Percentiles rank a stretch among this genome's conserved stretches.
phyloP scores from a whole-genome alignment of 2,113 vertebrate species.

The Delphinus delphis region DNA sequence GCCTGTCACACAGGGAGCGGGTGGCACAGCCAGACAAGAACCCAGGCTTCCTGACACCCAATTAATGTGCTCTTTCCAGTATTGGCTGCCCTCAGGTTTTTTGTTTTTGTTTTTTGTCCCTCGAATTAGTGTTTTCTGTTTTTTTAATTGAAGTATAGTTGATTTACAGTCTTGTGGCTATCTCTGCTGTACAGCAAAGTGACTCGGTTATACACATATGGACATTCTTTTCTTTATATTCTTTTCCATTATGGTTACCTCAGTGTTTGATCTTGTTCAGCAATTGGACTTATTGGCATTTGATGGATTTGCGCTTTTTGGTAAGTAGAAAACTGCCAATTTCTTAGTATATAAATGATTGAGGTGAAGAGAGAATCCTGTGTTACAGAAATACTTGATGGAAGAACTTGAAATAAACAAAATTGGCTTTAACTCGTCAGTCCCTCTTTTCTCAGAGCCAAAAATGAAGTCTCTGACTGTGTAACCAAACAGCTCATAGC shows the following conservation, averaged over 20 bases:
- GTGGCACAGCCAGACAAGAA: neutral
- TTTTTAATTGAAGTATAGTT: too few species aligned
- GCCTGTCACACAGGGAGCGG: accelerated
- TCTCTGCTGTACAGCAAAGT: too few species aligned
- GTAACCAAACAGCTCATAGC: conserved; percentile 17
- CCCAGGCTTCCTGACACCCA: neutral
- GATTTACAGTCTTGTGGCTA: too few species aligned
- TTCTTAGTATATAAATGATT: neutral
- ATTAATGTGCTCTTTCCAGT: neutral
- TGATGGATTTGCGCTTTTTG: neutral
- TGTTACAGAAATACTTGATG: neutral
- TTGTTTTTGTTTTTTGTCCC: too few species aligned
- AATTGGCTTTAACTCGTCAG: neutral
- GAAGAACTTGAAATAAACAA: neutral
- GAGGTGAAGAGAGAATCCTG: neutral
- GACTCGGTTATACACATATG: too few species aligned
- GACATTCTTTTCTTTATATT: too few species aligned
- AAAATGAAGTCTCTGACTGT: neutral
- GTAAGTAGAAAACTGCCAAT: neutral
- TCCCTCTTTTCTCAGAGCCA: neutral
- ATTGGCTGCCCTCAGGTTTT: neutral
- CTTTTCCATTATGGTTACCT: too few species aligned
- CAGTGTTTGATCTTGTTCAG: neutral
- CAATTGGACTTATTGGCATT: neutral
- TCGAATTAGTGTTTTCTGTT: too few species aligned